A percentile compares a stretch with the other conserved stretches of the same genome.
Conservation (phyloP, 2,797 vertebrate genomes). For the Sebastes nivosus region DNA sequence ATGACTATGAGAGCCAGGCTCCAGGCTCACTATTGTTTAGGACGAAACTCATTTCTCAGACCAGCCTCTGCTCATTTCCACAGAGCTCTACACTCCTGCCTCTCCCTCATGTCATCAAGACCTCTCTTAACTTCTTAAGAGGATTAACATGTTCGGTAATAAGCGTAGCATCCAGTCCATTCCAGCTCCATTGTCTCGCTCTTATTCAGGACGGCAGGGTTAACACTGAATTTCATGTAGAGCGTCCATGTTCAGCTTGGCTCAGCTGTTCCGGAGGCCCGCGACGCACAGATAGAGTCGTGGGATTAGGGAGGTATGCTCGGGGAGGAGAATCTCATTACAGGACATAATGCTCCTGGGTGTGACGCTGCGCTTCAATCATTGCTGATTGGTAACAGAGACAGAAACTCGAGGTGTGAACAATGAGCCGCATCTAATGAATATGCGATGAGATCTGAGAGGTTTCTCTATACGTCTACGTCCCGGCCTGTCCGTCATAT, state of each 20-base stretch:
- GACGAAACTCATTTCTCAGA: conserved; percentile 40
- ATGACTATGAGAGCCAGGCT: conserved; percentile 29
- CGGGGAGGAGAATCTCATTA: conserved; percentile 67
- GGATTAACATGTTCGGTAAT: conserved; percentile 74
- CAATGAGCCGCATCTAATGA: conserved; percentile 43
- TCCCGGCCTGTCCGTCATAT: not conserved
- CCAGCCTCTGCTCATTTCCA: conserved; percentile 27
- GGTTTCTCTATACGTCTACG: conserved; percentile 10
- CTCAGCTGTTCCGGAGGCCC: conserved; percentile 51
- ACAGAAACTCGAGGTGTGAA: conserved; percentile 35
- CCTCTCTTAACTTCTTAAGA: conserved; percentile 71
- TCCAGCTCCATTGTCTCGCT: conserved; percentile 57
- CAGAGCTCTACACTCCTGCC: conserved; percentile 15
- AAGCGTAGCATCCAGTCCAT: conserved; percentile 56
- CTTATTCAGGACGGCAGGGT: conserved; percentile 48
- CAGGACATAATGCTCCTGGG: conserved; percentile 52
- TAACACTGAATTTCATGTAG: conserved; percentile 58
- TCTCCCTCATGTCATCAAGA: conserved; percentile 57
- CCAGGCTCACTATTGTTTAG: conserved; percentile 36
- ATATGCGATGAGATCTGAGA: conserved; percentile 38
- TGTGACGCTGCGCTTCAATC: conserved; percentile 48
- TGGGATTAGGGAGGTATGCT: conserved; percentile 58
- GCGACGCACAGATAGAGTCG: conserved; percentile 37
- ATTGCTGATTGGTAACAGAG: conserved; percentile 55
- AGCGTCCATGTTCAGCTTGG: conserved; percentile 43